A percentile compares a stretch with the other conserved stretches of the same genome.
Conservation (phyloP, 1,140 invertebrate genomes). For the Sinonovacula constricta region DNA sequence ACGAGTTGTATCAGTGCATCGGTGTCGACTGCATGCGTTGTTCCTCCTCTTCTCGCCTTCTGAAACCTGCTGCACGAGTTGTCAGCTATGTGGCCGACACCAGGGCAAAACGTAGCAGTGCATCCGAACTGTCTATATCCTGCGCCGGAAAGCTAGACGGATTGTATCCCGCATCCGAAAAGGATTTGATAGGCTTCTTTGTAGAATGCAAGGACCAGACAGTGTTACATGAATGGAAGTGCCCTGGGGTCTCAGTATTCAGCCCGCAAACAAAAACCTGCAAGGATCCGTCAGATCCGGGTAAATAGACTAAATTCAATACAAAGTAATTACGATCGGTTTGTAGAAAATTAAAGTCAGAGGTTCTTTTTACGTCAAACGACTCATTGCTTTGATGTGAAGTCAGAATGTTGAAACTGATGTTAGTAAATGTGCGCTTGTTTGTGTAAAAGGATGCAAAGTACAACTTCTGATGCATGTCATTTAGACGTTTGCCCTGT, state of each 20-base stretch:
- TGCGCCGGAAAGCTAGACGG: constrained; percentile 38
- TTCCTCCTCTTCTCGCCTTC: constrained; percentile 7
- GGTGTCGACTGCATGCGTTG: constrained; percentile 37
- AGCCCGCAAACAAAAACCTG: constrained; percentile 28
- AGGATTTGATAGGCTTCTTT: constrained; percentile 23
- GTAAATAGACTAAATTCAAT: no score
- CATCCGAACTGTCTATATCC: constrained; percentile 6
- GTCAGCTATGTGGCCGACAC: not conserved
- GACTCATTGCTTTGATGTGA: no score
- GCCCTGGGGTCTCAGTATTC: constrained; percentile 28
- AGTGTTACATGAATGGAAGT: constrained; percentile 29
- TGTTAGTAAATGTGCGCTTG: no score
- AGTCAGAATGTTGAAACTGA: no score
- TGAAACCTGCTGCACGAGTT: constrained; percentile 3
- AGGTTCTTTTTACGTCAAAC: no score
- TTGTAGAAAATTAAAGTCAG: no score
- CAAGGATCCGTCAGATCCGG: constrained; percentile 16
- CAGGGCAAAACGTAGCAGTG: not conserved
- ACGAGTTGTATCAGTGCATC: constrained; percentile 48
- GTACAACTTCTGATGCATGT: no score
- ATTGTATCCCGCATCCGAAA: constrained; percentile 20
- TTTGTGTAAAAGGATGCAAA: no score
- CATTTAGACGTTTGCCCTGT: no score
- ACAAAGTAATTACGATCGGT: no score
- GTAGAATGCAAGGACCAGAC: constrained; percentile 29